A percentile compares a stretch with the other conserved stretches of the same genome.
Evolutionary conservation across 1,140 invertebrate genomes (phyloP).

Genomic region (Zophobas atratus): DNA sequence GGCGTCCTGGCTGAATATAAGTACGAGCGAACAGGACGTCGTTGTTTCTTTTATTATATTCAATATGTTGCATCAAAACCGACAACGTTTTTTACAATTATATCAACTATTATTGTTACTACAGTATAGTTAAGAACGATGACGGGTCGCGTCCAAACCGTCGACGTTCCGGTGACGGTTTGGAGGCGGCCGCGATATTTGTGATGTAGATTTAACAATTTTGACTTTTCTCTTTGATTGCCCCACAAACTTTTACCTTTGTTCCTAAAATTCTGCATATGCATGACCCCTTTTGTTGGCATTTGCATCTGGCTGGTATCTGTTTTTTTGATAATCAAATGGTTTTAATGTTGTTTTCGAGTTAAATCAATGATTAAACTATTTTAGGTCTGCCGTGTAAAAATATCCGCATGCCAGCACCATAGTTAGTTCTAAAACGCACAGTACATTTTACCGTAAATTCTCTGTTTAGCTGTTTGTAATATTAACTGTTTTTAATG

Average conservation of each 20-base stretch:
- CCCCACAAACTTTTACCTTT: conserved; percentile 53
- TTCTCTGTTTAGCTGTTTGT: conserved; percentile 51
- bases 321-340: conserved; percentile 59
- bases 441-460: conserved; percentile 62
- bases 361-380: conserved; percentile 48
- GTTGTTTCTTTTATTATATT: conserved; percentile 30
- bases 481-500: conserved; percentile 50
- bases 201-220: conserved; percentile 48
- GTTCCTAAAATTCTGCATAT: conserved; percentile 63
- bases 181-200: conserved; percentile 8
- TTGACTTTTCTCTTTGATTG: conserved; percentile 54
- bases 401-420: conserved; percentile 65
- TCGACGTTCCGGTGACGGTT: conserved; percentile 7
- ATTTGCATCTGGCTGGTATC: conserved; percentile 65
- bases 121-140: conserved; percentile 28
- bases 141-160: conserved; percentile 11
- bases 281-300: conserved; percentile 63
- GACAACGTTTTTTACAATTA: conserved; percentile 38
- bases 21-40: background rate
- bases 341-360: conserved; percentile 58
- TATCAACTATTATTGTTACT: conserved; percentile 29
- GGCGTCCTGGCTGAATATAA: background rate
- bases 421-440: conserved; percentile 64
- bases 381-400: conserved; percentile 53
- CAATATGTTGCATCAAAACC: conserved; percentile 34